Conservation (phyloP, 2,888 invertebrate species). For the Villa cingulata region DNA sequence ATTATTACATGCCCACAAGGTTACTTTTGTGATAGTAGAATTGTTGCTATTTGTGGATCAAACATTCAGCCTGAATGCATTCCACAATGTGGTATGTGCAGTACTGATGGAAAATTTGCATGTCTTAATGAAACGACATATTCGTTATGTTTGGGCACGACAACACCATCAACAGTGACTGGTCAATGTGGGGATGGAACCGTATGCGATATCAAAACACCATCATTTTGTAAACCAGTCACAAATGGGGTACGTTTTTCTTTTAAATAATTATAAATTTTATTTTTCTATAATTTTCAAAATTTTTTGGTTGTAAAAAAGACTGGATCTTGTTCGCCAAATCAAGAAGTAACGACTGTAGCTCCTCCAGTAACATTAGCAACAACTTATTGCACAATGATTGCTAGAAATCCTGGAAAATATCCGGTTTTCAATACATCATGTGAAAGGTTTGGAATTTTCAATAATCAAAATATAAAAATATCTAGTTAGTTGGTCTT, state of each 20-base stretch:
- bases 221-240: background rate
- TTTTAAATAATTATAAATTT: too few species aligned
- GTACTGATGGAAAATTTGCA: background rate
- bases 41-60: background rate
- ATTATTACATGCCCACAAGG: background rate
- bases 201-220: slow-evolving; percentile 1
- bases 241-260: background rate
- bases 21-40: background rate
- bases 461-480: too few species aligned
- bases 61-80: background rate
- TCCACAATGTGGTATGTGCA: slow-evolving; percentile 2
- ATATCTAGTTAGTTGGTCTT: too few species aligned
- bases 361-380: background rate
- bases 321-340: background rate
- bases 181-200: background rate
- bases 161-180: background rate
- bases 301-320: background rate
- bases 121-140: slow-evolving; percentile 4
- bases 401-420: background rate
- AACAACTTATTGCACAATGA: background rate
- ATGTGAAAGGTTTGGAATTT: background rate
- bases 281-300: too few species aligned
- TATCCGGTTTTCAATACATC: background rate
- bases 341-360: background rate
- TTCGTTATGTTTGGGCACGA: slow-evolving; percentile 5